Evolutionary conservation across 2,888 invertebrate genomes (phyloP).

Genomic region (Apotomis turbidana): DNA sequence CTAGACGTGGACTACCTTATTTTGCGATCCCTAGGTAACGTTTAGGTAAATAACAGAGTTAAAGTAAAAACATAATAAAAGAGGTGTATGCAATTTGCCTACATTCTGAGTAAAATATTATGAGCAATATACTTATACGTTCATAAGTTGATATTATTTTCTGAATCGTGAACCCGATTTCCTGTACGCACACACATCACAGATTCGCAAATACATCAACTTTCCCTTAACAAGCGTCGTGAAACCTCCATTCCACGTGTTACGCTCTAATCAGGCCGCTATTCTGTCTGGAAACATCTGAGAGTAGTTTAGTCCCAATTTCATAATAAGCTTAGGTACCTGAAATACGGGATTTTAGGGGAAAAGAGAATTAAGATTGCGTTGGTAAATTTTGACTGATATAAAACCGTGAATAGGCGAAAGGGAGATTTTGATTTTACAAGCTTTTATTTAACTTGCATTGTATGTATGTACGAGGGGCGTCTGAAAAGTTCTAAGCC

Average conservation of each 20-base stretch:
- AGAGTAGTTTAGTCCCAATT: constrained; percentile 6
- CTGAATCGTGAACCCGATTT: not conserved
- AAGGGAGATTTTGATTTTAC: not conserved
- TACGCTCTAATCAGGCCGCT: constrained; percentile 15
- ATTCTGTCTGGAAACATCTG: constrained; percentile 8
- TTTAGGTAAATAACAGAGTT: no score
- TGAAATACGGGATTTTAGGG: not conserved
- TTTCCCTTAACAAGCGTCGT: not conserved
- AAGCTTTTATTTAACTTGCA: no score
- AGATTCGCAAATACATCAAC: not conserved
- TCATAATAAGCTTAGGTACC: not conserved
- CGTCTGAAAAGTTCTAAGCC: no score
- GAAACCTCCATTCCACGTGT: not conserved
- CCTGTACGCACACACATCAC: not conserved
- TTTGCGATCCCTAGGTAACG: no score
- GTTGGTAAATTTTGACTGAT: not conserved
- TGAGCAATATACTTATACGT: no score
- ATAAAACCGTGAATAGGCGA: not conserved
- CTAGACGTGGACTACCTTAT: no score
- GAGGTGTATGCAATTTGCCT: no score
- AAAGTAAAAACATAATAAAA: no score
- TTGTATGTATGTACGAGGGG: no score
- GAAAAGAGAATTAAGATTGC: not conserved
- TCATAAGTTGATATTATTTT: no score
- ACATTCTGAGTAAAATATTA: no score